Base-by-base conservation (phyloP, 35 echinoderm and acorn worm genomes). In the Ophioderma brevispina region DNA sequence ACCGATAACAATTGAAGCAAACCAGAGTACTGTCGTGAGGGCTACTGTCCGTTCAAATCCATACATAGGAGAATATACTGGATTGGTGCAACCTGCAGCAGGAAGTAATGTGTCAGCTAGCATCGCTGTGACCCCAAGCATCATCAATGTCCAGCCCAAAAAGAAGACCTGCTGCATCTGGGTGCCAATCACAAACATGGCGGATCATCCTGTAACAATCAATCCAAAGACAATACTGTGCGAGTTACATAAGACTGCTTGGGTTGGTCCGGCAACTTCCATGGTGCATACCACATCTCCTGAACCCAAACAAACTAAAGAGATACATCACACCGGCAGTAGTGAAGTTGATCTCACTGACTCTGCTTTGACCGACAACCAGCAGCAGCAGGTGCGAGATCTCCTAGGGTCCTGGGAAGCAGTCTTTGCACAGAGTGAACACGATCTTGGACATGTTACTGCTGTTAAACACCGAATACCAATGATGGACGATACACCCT, bases 401-500 rank as follows among this genome's bases (percentile, higher is more conserved):
- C 41, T 46, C 17, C 41, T 46, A 46, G 41, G 41, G 4, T 46
- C 41, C 4, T 46, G 41, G 41, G 41, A 46, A 46, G 41, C 5
- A 4, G 41, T 46, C 41, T 70, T 70, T 25, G 5, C 59, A 6
- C 15, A 70, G n/a, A 70, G 28, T 70, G 59, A 70, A 3, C 59
- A 25, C n/a, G 59, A 70, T 4, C 59, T 70, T 70, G 59, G 59
- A 70, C 23, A 25, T 70, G 59, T 25, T 3, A 70, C 28, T 70
- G 17, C 37, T 18, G 88, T 90, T 17, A 55, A 81, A 70, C 88
- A 90, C 78, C 19, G 75, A 15, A 90, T 90, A 0, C 42, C 80
- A 30, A 15, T 90, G 32, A 90, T 46, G 1, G 39, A 90, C 40
- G 88, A 90, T 11, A 82, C 55, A 0, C 78, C 88, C 36, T 81